phyloP scores from a whole-genome alignment of 2,888 invertebrate genomes.

The Halocaridina rubra region DNA sequence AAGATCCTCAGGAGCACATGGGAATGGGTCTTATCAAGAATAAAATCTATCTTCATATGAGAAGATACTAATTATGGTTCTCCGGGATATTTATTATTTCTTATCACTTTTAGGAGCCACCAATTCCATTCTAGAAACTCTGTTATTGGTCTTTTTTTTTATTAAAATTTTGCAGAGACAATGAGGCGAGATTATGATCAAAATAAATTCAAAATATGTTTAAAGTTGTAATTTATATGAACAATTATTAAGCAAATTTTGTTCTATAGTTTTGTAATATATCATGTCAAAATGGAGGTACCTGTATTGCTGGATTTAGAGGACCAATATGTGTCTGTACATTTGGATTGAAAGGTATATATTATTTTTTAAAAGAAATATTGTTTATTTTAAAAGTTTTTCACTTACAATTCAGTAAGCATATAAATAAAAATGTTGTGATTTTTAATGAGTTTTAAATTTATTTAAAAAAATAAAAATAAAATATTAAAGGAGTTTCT shows the following conservation, averaged over 20 bases:
- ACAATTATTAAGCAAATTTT: too few species aligned
- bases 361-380: too few species aligned
- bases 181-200: not conserved
- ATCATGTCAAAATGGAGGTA: conserved; percentile 50
- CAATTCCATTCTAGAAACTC: not conserved
- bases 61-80: too few species aligned
- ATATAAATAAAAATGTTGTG: too few species aligned
- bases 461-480: too few species aligned
- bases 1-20: not conserved
- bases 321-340: conserved; percentile 53
- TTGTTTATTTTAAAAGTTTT: too few species aligned
- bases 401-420: too few species aligned
- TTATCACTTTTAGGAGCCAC: not conserved
- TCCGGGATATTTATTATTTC: not conserved
- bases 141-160: not conserved
- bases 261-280: conserved; percentile 23
- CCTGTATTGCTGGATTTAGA: conserved; percentile 38
- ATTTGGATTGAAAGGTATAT: conserved; percentile 58
- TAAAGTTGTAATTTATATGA: too few species aligned
- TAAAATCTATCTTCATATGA: not conserved
- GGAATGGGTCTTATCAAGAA: not conserved
- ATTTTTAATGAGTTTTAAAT: too few species aligned
- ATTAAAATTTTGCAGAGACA: not conserved
- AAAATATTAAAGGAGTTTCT: too few species aligned
- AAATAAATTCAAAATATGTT: not conserved